These are phyloP conservation scores for Trimorus sp. DNA, from an alignment of 2,888 invertebrate species.

Conservation along the genomic window DNA sequence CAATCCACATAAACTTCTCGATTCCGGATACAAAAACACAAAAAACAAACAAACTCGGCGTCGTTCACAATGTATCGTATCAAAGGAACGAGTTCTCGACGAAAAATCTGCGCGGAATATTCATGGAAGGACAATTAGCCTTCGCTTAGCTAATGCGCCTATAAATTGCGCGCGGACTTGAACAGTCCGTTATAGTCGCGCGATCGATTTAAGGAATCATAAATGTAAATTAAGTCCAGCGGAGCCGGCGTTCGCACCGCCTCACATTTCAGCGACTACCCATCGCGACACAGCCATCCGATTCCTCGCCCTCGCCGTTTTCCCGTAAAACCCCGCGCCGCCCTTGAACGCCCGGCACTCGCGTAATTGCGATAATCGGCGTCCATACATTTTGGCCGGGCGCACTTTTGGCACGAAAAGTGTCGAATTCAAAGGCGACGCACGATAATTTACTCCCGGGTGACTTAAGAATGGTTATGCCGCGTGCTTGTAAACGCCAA, in stretches of 20 bases:
- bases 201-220: slow-evolving; percentile 46
- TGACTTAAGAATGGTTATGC: slow-evolving; percentile 54
- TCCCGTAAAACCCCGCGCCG: background rate
- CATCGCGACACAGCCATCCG: slow-evolving; percentile 2
- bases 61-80: too few species aligned
- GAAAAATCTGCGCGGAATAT: slow-evolving; percentile 23
- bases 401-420: slow-evolving; percentile 55
- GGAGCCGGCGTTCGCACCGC: slow-evolving; percentile 42
- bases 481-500: slow-evolving; percentile 78
- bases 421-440: slow-evolving; percentile 55
- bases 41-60: background rate
- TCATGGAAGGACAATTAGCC: slow-evolving; percentile 29
- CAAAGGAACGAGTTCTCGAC: background rate
- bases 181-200: slow-evolving; percentile 36
- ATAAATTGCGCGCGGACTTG: slow-evolving; percentile 27
- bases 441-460: slow-evolving; percentile 58
- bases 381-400: slow-evolving; percentile 29
- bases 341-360: slow-evolving; percentile 28
- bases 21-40: background rate
- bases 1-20: too few species aligned
- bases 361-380: slow-evolving; percentile 51
- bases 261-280: slow-evolving; percentile 30
- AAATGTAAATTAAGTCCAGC: slow-evolving; percentile 51
- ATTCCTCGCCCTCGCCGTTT: slow-evolving; percentile 15
- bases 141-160: slow-evolving; percentile 19